Conservation (phyloP, 2,113 vertebrate species). For the Petromus typicus region DNA sequence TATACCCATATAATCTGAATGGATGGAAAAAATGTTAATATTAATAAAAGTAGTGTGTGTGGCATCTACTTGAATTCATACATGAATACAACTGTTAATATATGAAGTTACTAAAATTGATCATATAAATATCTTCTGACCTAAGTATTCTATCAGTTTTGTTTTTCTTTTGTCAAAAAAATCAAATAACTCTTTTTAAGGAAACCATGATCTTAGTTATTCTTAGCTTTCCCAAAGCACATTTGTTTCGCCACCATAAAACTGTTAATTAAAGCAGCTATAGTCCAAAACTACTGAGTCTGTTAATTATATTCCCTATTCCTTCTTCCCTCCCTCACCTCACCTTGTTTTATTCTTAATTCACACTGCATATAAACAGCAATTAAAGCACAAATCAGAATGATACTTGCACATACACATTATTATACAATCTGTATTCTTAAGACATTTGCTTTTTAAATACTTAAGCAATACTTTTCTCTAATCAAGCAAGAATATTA, state of each 20-base stretch:
- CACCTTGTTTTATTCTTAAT: slow-evolving; percentile 82
- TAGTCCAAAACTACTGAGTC: slow-evolving; percentile 72
- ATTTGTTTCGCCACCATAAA: slow-evolving; percentile 82
- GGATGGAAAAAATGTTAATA: slow-evolving; percentile 21
- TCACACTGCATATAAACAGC: slow-evolving; percentile 85
- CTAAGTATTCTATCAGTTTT: slow-evolving; percentile 37
- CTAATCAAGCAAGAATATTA: slow-evolving; percentile 48
- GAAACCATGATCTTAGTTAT: slow-evolving; percentile 61
- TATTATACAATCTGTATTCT: slow-evolving; percentile 41
- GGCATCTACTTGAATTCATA: slow-evolving; percentile 1
- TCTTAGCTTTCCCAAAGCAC: slow-evolving; percentile 76
- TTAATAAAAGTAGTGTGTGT: not conserved
- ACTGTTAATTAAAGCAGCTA: slow-evolving; percentile 84
- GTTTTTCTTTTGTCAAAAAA: slow-evolving; percentile 22
- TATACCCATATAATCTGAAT: not conserved
- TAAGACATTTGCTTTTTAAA: slow-evolving; percentile 27
- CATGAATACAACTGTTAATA: slow-evolving; percentile 7
- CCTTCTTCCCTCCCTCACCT: slow-evolving; percentile 77
- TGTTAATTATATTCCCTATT: slow-evolving; percentile 83
- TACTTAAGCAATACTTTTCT: slow-evolving; percentile 59
- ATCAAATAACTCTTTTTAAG: slow-evolving; percentile 41
- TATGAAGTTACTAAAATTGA: not conserved
- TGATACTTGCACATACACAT: slow-evolving; percentile 66
- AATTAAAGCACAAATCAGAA: slow-evolving; percentile 80
- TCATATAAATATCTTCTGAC: slow-evolving; percentile 6